Percentiles rank a stretch among this genome's conserved stretches.
These are phyloP conservation scores for Synanceia verrucosa DNA, from an alignment of 2,797 vertebrate genomes.

Conservation along the genomic window DNA sequence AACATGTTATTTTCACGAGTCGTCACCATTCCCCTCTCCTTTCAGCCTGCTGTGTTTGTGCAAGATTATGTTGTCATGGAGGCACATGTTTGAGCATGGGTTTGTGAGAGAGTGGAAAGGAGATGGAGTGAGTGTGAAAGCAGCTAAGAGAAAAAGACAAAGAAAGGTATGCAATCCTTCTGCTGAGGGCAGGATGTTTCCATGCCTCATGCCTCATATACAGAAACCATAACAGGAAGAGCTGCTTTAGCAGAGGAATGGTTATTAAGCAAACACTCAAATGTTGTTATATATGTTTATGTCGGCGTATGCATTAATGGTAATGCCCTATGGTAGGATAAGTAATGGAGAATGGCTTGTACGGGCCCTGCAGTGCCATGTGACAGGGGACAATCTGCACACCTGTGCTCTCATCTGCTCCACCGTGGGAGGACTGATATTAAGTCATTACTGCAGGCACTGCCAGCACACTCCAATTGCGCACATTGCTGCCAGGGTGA, in stretches of 20 bases:
- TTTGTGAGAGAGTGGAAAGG: slow-evolving; percentile 4
- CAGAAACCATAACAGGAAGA: neutral
- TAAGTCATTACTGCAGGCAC: slow-evolving; percentile 72
- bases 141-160: slow-evolving; percentile 12
- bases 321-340: slow-evolving; percentile 39
- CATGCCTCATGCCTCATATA: neutral
- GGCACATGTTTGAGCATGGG: slow-evolving; percentile 38
- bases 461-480: slow-evolving; percentile 50
- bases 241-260: neutral
- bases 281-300: neutral
- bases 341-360: slow-evolving; percentile 55
- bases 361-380: slow-evolving; percentile 58
- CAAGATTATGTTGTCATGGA: slow-evolving; percentile 52
- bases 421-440: slow-evolving; percentile 72
- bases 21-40: slow-evolving; percentile 28
- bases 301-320: neutral
- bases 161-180: slow-evolving; percentile 7
- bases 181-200: slow-evolving; percentile 5
- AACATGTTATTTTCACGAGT: slow-evolving; percentile 38
- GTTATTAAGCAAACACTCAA: neutral
- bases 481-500: slow-evolving; percentile 51
- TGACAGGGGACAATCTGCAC: slow-evolving; percentile 69
- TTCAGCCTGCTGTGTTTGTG: slow-evolving; percentile 39
- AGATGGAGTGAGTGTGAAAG: slow-evolving; percentile 20
- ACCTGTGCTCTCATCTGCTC: slow-evolving; percentile 79